Conservation (phyloP, 2,113 vertebrate species). For the Trochalopteron elliotii region DNA sequence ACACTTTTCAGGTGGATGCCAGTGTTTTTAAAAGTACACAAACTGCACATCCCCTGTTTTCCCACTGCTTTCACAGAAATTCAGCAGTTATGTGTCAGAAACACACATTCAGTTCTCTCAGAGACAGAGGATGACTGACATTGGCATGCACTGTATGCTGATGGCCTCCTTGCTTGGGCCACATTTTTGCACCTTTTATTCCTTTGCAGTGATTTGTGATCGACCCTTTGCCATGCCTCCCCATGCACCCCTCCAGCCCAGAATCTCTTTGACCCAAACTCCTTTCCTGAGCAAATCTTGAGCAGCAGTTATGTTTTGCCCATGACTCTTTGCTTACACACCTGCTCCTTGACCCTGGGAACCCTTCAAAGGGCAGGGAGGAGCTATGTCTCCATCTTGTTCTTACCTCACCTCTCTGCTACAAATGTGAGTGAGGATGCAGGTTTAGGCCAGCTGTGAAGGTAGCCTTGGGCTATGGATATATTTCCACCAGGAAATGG, state of each 20-base stretch:
- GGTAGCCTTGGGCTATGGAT: slow-evolving; percentile 32
- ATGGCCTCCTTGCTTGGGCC: neutral
- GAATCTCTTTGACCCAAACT: neutral
- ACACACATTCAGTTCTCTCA: neutral
- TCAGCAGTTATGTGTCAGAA: neutral
- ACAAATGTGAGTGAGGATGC: neutral
- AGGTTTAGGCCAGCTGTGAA: neutral
- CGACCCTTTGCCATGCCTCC: neutral
- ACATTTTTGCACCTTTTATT: neutral
- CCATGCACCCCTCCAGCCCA: neutral
- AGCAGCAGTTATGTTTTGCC: neutral
- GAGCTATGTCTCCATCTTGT: neutral
- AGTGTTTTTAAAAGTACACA: neutral
- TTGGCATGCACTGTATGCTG: neutral
- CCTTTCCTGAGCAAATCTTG: neutral
- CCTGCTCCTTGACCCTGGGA: neutral
- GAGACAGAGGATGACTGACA: neutral
- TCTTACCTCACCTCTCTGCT: neutral
- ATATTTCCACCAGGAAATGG: slow-evolving; percentile 39
- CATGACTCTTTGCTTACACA: neutral
- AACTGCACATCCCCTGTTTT: neutral
- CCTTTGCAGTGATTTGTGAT: neutral
- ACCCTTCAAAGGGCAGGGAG: neutral
- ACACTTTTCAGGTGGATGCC: neutral
- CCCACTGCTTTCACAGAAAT: neutral